Percentiles rank a stretch among this genome's conserved stretches.
Evolutionary conservation across 2,797 vertebrate genomes (phyloP).

Genomic region (Sciurus vulgaris): DNA sequence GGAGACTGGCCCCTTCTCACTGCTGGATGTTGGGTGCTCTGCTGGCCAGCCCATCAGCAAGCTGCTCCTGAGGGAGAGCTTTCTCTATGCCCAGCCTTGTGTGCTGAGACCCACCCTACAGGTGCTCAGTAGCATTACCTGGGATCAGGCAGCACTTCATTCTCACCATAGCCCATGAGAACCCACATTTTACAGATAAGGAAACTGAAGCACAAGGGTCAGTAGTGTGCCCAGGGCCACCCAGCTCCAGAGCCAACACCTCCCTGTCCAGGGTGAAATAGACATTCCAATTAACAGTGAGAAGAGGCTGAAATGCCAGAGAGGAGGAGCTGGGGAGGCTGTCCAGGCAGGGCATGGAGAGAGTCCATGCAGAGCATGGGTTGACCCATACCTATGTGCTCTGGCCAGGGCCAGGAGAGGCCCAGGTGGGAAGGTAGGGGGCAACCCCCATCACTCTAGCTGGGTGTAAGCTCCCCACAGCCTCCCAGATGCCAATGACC

Average conservation of each 20-base stretch:
- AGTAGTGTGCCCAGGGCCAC: accelerated
- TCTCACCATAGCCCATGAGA: not conserved
- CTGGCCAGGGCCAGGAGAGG: not conserved
- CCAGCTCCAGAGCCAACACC: not conserved
- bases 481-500: not conserved
- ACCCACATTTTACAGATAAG: not conserved
- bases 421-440: not conserved
- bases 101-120: not conserved
- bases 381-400: accelerated
- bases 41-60: not conserved
- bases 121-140: accelerated
- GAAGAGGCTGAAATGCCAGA: not conserved
- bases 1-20: not conserved
- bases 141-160: not conserved
- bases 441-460: not conserved
- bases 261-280: not conserved
- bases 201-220: not conserved
- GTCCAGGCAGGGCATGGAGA: not conserved
- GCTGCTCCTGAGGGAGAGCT: not conserved
- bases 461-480: accelerated
- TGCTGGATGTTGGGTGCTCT: not conserved
- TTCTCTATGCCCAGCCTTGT: not conserved
- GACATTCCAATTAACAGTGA: too few species aligned
- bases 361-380: accelerated
- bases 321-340: accelerated